These are phyloP conservation scores for Anguilla anguilla DNA, from an alignment of 2,797 vertebrate species.

Conservation along the genomic window DNA sequence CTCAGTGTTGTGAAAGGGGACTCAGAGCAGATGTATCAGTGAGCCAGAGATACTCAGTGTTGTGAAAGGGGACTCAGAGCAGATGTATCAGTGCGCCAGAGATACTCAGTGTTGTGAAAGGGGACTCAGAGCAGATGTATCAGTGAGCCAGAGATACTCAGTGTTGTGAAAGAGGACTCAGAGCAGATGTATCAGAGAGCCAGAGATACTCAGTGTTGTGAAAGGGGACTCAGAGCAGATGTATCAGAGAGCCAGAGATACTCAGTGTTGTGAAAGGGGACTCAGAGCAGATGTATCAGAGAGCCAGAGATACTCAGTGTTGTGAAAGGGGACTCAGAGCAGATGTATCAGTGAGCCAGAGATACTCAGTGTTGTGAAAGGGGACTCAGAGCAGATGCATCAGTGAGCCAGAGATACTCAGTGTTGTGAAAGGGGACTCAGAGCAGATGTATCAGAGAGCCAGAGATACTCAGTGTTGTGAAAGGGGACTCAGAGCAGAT, in stretches of 20 bases:
- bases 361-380: neutral
- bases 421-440: neutral
- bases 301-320: neutral
- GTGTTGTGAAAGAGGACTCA: neutral
- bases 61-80: neutral
- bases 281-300: neutral
- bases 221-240: neutral
- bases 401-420: neutral
- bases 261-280: neutral
- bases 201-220: neutral
- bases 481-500: neutral
- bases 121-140: neutral
- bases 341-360: neutral
- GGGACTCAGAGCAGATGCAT: neutral
- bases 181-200: neutral
- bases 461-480: neutral
- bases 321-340: neutral
- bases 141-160: neutral
- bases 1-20: neutral
- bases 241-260: neutral
- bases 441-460: neutral
- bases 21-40: neutral
- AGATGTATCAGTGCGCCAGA: neutral
- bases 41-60: neutral
- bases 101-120: neutral